Base-by-base conservation (phyloP, 2,797 vertebrate species). In the Brachyrhaphis roseni region DNA sequence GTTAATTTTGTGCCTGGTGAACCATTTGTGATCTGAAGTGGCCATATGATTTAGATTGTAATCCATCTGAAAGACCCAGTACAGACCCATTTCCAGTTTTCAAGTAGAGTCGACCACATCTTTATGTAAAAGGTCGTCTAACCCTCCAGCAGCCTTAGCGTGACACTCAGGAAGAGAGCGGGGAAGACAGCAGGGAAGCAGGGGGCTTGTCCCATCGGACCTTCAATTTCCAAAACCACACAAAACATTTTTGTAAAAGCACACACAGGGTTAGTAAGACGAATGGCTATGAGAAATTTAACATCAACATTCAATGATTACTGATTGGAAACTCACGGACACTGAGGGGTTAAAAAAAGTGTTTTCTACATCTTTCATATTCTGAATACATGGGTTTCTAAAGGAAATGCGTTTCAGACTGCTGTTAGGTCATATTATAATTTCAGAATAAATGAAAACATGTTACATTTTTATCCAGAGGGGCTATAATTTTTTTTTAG, bases 401-500 rank as follows among this genome's bases (percentile, higher is more conserved):
- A 23, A 75, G 16, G 16, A 31, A 64, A 64, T 20, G 43, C 1
- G 36, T 57, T 78, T n/a, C 5, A 64, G 2, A n/a, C 13, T 55
- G 23, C 74, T 41, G 20, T 39, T 43, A 31, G 18, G 51, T 55
- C 46, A 75, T 47, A 46, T 51, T 47, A 72, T 78, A 13, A 43
- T 79, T 31, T 77, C 28, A 78, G 28, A 71, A 79, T 75, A 36
- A 34, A 74, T 34, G 1, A 78, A 62, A 79, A 83, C n/a, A 13
- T 11, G 23, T 80, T 77, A 41, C 20, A 31, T 78, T 77, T 85
- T 71, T 51, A 13, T 70, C 77, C 82, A 62, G 73, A 79, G 49
- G 84, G 84, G 79, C 74, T 53, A 53, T 26, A 82, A 79, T 39
- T 86, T 80, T 88, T 89, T 89, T 90, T 87, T 83, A 84, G 79